Evolutionary conservation across 2,888 invertebrate species (phyloP).

Genomic region (Macaria liturata): DNA sequence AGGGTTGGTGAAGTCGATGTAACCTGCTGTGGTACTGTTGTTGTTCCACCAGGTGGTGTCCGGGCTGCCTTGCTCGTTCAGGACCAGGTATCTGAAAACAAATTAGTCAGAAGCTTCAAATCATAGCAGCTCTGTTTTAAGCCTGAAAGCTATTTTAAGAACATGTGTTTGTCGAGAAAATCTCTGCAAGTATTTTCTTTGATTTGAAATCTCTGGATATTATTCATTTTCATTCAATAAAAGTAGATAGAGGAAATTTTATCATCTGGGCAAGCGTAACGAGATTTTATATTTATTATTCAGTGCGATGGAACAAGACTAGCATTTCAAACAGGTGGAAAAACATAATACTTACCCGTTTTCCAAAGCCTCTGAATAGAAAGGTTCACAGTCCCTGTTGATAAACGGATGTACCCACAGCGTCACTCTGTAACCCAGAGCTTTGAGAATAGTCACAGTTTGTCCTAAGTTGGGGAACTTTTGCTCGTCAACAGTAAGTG

Average conservation of each 20-base stretch:
- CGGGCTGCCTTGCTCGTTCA: constrained; percentile 69
- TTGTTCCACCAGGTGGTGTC: constrained; percentile 81
- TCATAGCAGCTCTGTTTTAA: no score
- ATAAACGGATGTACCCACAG: constrained; percentile 95
- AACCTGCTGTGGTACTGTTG: constrained; percentile 74
- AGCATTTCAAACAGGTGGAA: neutral
- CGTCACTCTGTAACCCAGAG: constrained; percentile 88
- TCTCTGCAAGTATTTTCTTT: no score
- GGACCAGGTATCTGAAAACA: constrained; percentile 70
- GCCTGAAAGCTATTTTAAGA: no score
- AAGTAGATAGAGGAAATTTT: no score
- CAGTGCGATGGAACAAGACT: no score
- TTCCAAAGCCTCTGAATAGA: constrained; percentile 80
- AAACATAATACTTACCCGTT: constrained; percentile 70
- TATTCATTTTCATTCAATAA: no score
- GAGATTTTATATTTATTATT: no score
- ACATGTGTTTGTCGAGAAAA: no score
- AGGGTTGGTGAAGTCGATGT: constrained; percentile 89
- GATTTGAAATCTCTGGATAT: no score
- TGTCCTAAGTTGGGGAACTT: constrained; percentile 88
- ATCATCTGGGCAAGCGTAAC: no score
- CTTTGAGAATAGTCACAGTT: constrained; percentile 84
- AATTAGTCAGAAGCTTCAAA: no score
- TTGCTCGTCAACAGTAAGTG: constrained; percentile 86
- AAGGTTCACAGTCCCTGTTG: constrained; percentile 86